Conservation (phyloP, 2,888 invertebrate genomes). For the Lasioglossum marginatum region DNA sequence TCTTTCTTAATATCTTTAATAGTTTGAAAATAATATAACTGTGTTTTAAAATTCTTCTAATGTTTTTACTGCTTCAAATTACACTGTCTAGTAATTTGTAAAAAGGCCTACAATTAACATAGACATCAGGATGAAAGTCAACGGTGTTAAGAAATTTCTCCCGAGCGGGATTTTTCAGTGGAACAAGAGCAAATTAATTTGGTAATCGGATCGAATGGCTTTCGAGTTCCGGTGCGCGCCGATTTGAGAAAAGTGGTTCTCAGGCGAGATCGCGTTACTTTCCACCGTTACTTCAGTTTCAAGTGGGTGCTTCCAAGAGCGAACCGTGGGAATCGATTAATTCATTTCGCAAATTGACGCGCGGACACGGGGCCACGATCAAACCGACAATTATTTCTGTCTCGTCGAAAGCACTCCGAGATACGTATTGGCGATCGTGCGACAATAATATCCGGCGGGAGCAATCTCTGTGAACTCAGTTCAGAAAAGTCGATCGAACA, state of each 20-base stretch:
- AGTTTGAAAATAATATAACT: too few relatives aligned
- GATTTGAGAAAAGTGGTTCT: constrained; percentile 9
- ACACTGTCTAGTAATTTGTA: too few relatives aligned
- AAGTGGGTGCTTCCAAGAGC: constrained; percentile 70
- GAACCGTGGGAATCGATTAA: constrained; percentile 52
- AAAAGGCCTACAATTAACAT: too few relatives aligned
- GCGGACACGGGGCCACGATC: neutral
- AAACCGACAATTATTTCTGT: neutral
- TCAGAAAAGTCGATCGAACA: neutral
- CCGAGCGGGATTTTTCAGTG: neutral
- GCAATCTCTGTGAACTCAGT: neutral
- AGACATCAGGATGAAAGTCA: neutral
- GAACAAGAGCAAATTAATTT: neutral
- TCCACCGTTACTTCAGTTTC: constrained; percentile 65
- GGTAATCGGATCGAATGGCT: constrained; percentile 2
- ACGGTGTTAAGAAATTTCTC: neutral
- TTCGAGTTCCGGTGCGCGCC: neutral
- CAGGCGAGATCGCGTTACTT: constrained; percentile 69
- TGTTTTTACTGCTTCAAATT: too few relatives aligned
- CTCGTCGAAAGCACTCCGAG: neutral
- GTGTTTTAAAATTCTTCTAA: too few relatives aligned
- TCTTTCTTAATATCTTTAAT: too few relatives aligned
- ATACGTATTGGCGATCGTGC: neutral
- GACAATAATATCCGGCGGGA: neutral
- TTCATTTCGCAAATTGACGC: neutral